phyloP scores from a whole-genome alignment of 2,888 invertebrate genomes.

The Pammene aurita region DNA sequence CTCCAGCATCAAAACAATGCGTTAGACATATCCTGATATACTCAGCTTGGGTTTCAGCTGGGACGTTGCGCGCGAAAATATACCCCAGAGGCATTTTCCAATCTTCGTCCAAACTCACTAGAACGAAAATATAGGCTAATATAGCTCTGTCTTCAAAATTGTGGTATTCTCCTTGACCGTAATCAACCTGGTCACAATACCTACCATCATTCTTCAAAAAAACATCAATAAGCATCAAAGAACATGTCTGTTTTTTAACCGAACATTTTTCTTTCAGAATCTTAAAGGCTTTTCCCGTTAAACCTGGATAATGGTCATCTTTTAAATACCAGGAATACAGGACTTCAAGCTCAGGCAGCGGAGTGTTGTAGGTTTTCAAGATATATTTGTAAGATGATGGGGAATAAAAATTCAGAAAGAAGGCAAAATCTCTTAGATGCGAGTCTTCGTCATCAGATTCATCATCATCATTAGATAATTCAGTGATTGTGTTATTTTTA shows the following conservation, averaged over 20 bases:
- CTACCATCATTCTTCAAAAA: slow-evolving; percentile 15
- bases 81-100: slow-evolving; percentile 37
- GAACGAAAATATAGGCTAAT: slow-evolving; percentile 6
- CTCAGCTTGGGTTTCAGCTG: slow-evolving; percentile 30
- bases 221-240: slow-evolving; percentile 14
- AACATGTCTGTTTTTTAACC: slow-evolving; percentile 6
- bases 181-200: slow-evolving; percentile 25
- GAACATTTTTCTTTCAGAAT: slow-evolving; percentile 8
- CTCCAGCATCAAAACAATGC: slow-evolving; percentile 28
- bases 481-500: neutral
- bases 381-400: slow-evolving; percentile 22
- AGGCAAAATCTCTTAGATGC: slow-evolving; percentile 3
- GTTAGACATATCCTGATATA: slow-evolving; percentile 34
- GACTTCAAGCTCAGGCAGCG: slow-evolving; percentile 9
- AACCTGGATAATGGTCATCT: slow-evolving; percentile 2
- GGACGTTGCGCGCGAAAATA: slow-evolving; percentile 22
- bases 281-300: slow-evolving; percentile 9
- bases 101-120: slow-evolving; percentile 9
- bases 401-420: slow-evolving; percentile 24
- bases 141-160: slow-evolving; percentile 19
- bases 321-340: slow-evolving; percentile 24
- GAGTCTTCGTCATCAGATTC: neutral
- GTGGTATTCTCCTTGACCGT: slow-evolving; percentile 3
- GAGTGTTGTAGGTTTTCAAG: slow-evolving; percentile 21
- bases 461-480: slow-evolving; percentile 2